These are phyloP conservation scores for Manis crassicaudata DNA, from an alignment of 2,797 vertebrate genomes.

Conservation along the genomic window DNA sequence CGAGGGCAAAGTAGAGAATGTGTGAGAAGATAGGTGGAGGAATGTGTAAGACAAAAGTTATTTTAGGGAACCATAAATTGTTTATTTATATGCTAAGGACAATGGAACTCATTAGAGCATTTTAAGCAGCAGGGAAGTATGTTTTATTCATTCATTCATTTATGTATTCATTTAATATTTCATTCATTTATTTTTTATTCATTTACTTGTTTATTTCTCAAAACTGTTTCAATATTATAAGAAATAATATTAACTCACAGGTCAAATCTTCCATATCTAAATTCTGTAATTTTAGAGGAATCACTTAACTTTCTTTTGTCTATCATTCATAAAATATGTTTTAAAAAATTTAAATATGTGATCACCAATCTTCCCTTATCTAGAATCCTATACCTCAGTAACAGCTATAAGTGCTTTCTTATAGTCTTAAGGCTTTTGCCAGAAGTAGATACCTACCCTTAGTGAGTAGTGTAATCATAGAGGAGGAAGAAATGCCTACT, in stretches of 20 bases:
- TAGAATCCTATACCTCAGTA: neutral
- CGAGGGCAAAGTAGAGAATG: neutral
- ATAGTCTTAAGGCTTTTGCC: neutral
- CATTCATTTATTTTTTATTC: neutral
- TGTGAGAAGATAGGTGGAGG: neutral
- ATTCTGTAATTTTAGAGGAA: neutral
- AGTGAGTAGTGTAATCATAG: neutral
- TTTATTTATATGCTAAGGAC: neutral
- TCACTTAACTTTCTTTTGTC: neutral
- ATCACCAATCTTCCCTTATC: neutral
- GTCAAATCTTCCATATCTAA: neutral
- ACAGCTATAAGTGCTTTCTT: neutral
- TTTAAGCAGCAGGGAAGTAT: neutral
- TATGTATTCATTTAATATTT: neutral
- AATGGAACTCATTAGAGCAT: neutral
- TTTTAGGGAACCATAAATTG: neutral
- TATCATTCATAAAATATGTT: neutral
- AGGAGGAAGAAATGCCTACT: neutral
- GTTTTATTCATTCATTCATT: neutral
- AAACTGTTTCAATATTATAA: neutral
- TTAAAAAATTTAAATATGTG: neutral
- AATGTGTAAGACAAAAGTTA: neutral
- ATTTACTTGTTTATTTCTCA: neutral
- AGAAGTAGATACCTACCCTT: neutral
- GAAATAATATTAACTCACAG: neutral